phyloP scores from a whole-genome alignment of 2,797 vertebrate species.

The Hozukius guyotensis region DNA sequence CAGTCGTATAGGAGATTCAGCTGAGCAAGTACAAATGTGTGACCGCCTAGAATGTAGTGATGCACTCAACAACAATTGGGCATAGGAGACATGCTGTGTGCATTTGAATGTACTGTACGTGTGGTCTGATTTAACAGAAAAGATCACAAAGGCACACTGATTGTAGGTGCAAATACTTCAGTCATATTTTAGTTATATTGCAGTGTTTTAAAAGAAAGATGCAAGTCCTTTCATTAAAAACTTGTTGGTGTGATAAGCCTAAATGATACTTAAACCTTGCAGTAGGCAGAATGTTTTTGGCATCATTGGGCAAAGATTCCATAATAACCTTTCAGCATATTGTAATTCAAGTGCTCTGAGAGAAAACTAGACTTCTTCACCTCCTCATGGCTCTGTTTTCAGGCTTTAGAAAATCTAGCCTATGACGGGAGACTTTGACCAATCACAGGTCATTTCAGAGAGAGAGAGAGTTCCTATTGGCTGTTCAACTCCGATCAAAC shows the following conservation, averaged over 20 bases:
- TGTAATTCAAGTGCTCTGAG: too few species aligned
- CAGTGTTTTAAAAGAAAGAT: neutral
- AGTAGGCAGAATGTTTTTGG: too few species aligned
- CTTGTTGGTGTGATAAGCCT: neutral
- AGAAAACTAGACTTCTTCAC: too few species aligned
- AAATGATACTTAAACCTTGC: neutral
- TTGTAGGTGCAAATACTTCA: neutral
- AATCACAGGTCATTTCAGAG: too few species aligned
- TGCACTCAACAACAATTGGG: conserved; percentile 32
- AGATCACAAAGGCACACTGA: conserved; percentile 5
- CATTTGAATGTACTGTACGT: conserved; percentile 16
- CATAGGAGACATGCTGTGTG: conserved; percentile 28
- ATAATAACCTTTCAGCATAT: too few species aligned
- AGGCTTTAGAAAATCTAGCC: too few species aligned
- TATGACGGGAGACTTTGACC: too few species aligned
- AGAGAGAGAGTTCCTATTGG: too few species aligned
- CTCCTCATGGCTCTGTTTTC: too few species aligned
- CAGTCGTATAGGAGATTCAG: conserved; percentile 59
- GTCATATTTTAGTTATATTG: neutral
- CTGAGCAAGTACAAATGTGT: conserved; percentile 51
- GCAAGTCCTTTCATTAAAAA: neutral
- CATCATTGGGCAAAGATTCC: too few species aligned
- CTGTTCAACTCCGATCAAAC: too few species aligned
- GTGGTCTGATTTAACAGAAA: conserved; percentile 40
- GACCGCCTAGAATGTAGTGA: conserved; percentile 41